Evolutionary conservation across 1,140 invertebrate genomes (phyloP).

Genomic region (Holcopasites calliopsidis): DNA sequence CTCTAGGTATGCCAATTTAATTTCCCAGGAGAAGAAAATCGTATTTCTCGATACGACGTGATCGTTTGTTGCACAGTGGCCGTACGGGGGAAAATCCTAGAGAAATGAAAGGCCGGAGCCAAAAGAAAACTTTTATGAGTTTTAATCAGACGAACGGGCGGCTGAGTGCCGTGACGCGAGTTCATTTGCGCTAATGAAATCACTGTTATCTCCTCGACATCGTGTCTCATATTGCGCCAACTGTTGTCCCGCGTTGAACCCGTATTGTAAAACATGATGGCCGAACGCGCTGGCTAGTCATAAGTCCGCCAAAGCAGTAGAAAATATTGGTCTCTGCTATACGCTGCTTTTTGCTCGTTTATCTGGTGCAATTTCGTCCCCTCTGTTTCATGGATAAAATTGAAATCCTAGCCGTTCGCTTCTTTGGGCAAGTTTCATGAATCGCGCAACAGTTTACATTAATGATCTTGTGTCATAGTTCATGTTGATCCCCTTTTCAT

Average conservation of each 20-base stretch:
- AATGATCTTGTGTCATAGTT: too few species aligned
- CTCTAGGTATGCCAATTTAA: conserved; percentile 27
- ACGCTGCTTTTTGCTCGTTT: background rate
- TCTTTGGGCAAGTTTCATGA: background rate
- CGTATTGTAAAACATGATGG: conserved; percentile 56
- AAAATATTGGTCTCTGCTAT: conserved; percentile 6
- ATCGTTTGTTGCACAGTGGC: conserved; percentile 47
- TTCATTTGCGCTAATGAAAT: conserved; percentile 69
- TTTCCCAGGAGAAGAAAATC: conserved; percentile 7
- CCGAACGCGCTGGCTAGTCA: conserved; percentile 25
- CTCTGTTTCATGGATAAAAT: background rate
- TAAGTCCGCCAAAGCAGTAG: conserved; percentile 23
- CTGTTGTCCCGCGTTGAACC: conserved; percentile 38
- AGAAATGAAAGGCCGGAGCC: background rate
- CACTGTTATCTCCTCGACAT: conserved; percentile 61
- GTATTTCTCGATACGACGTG: background rate
- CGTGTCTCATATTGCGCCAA: conserved; percentile 52
- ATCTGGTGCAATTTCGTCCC: background rate
- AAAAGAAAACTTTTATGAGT: conserved; percentile 66
- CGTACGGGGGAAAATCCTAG: background rate
- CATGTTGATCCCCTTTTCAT: too few species aligned
- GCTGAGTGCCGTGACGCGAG: conserved; percentile 55
- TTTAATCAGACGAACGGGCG: conserved; percentile 64
- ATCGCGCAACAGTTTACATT: background rate
- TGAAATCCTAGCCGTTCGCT: background rate